phyloP scores from a whole-genome alignment of 2,797 vertebrate species.

The Mareca penelope region DNA sequence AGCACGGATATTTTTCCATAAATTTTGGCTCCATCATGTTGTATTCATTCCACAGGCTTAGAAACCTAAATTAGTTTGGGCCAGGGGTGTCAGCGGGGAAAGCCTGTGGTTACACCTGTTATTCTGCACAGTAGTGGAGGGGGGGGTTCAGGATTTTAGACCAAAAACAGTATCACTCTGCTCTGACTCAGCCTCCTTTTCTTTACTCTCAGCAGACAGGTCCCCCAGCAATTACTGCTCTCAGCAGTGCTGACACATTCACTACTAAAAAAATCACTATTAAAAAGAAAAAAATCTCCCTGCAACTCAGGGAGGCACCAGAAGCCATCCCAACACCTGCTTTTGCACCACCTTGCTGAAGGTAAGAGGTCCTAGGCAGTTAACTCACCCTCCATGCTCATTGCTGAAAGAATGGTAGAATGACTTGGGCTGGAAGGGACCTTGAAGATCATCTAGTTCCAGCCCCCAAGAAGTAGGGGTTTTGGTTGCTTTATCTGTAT shows the following conservation, averaged over 20 bases:
- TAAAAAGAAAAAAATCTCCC: fast-evolving
- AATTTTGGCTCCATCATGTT: slow-evolving; percentile 44
- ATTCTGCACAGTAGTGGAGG: neutral
- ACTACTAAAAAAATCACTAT: neutral
- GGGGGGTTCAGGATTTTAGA: neutral
- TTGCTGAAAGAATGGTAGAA: neutral
- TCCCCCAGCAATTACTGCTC: neutral
- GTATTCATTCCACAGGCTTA: slow-evolving; percentile 55
- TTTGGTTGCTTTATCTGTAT: neutral
- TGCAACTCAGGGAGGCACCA: neutral
- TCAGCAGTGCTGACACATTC: neutral
- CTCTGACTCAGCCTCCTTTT: neutral
- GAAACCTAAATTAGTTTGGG: slow-evolving; percentile 53
- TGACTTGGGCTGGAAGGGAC: too few species aligned
- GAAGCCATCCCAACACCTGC: neutral
- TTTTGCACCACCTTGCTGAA: neutral
- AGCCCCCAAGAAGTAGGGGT: neutral
- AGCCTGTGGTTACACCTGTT: slow-evolving; percentile 63
- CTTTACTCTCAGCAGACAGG: neutral
- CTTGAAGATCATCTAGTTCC: too few species aligned
- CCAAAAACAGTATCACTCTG: neutral
- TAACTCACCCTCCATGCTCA: fast-evolving
- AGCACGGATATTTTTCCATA: slow-evolving; percentile 43
- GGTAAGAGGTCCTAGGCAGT: neutral
- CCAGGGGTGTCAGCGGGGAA: neutral